Conservation (phyloP, 2,113 vertebrate species). For the Galeopterus variegatus region DNA sequence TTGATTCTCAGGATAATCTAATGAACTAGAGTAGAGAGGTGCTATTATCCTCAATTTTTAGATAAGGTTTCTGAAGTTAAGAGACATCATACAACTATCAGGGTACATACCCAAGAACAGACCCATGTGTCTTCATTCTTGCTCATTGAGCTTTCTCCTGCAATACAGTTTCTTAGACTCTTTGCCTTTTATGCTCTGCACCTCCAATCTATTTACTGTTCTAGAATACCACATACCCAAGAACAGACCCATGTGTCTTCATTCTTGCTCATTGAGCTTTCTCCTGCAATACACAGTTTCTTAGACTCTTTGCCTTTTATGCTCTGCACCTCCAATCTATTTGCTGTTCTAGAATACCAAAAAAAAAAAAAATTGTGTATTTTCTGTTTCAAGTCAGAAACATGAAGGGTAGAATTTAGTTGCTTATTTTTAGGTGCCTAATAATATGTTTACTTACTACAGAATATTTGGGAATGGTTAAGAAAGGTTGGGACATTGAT, state of each 20-base stretch:
- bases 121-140: not conserved
- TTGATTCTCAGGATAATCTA: not conserved
- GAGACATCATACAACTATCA: not conserved
- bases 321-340: not conserved
- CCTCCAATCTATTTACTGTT: not conserved
- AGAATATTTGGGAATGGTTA: not conserved
- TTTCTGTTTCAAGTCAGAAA: conserved; percentile 36
- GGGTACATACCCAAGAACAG: not conserved
- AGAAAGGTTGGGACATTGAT: not conserved
- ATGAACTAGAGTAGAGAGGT: not conserved
- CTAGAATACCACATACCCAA: not conserved
- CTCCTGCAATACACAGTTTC: not conserved
- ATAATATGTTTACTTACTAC: conserved; percentile 1
- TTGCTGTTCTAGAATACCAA: not conserved
- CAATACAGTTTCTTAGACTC: not conserved
- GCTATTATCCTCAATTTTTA: not conserved
- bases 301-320: not conserved
- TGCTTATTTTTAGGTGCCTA: conserved; percentile 41
- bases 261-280: not conserved
- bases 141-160: not conserved
- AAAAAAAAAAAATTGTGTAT: not conserved
- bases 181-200: not conserved
- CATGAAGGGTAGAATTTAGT: not conserved
- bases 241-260: not conserved
- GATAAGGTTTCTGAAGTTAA: not conserved